These are phyloP conservation scores for Acromyrmex heyeri DNA, from an alignment of 1,140 invertebrate genomes.

Conservation along the genomic window DNA sequence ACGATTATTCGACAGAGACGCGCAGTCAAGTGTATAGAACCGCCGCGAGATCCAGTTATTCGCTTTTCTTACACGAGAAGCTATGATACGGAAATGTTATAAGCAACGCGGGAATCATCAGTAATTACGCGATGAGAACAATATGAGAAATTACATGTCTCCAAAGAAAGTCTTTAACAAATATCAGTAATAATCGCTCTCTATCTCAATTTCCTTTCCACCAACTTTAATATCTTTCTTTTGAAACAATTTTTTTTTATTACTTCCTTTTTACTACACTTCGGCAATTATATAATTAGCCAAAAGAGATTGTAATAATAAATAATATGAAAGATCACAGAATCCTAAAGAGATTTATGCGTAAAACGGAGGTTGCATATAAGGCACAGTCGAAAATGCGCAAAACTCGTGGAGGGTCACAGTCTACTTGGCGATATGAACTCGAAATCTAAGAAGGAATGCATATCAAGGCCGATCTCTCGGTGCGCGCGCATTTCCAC, in stretches of 20 bases:
- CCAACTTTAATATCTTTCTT: not conserved
- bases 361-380: not conserved
- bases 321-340: not conserved
- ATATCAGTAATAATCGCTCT: not conserved
- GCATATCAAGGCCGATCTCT: constrained; percentile 85
- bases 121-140: not conserved
- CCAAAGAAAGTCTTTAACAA: not conserved
- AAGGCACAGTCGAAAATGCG: constrained; percentile 27
- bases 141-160: not conserved
- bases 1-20: constrained; percentile 30
- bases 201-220: not conserved
- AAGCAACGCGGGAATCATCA: not conserved
- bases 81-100: not conserved
- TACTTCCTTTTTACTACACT: not conserved
- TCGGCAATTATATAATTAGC: not conserved
- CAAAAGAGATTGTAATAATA: not conserved
- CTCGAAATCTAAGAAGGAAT: constrained; percentile 82
- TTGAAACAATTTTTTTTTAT: not conserved
- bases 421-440: constrained; percentile 84
- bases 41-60: constrained; percentile 28
- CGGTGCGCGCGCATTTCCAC: constrained; percentile 63
- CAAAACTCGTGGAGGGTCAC: constrained; percentile 74
- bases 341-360: not conserved
- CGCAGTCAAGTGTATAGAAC: constrained; percentile 11
- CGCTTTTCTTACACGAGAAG: not conserved